Evolutionary conservation across 2,888 invertebrate species (phyloP).

Genomic region (Aphidoletes aphidimyza): DNA sequence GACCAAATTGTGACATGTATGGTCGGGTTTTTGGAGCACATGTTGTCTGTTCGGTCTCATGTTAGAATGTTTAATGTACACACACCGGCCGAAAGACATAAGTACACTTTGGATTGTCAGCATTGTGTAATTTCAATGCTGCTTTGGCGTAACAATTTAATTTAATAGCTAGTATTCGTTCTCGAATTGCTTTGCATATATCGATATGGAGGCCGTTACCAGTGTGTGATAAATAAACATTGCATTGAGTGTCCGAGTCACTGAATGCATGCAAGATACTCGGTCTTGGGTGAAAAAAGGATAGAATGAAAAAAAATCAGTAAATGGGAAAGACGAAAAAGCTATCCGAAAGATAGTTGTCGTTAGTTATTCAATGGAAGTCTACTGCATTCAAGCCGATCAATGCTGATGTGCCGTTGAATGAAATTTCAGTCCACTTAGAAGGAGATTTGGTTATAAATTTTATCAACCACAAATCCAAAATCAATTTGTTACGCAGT

Average conservation of each 20-base stretch:
- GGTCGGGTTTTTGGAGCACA: conserved; percentile 35
- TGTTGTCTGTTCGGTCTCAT: conserved; percentile 8
- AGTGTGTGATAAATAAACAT: not conserved
- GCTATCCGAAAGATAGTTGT: not conserved
- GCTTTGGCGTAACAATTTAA: conserved; percentile 48
- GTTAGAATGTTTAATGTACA: conserved; percentile 12
- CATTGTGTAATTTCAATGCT: conserved; percentile 33
- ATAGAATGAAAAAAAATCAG: too few relatives aligned
- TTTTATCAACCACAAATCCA: conserved; percentile 29
- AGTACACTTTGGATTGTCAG: conserved; percentile 25
- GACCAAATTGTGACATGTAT: conserved; percentile 38
- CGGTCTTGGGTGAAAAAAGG: not conserved
- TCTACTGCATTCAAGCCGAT: not conserved
- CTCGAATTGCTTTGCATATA: conserved; percentile 42
- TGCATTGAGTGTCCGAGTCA: not conserved
- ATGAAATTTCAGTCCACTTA: conserved; percentile 10
- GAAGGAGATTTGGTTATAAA: conserved; percentile 33
- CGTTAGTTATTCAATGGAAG: not conserved
- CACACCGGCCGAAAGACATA: conserved; percentile 7
- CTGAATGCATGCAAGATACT: not conserved
- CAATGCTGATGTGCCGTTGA: conserved; percentile 18
- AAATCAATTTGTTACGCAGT: conserved; percentile 45
- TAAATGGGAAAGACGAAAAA: conserved; percentile 17
- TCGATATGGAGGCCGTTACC: not conserved
- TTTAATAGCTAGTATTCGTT: conserved; percentile 49